Percentiles rank a stretch among this genome's conserved stretches.
Evolutionary conservation across 2,888 invertebrate species (phyloP).

Genomic region (Cantharis flavilabris): DNA sequence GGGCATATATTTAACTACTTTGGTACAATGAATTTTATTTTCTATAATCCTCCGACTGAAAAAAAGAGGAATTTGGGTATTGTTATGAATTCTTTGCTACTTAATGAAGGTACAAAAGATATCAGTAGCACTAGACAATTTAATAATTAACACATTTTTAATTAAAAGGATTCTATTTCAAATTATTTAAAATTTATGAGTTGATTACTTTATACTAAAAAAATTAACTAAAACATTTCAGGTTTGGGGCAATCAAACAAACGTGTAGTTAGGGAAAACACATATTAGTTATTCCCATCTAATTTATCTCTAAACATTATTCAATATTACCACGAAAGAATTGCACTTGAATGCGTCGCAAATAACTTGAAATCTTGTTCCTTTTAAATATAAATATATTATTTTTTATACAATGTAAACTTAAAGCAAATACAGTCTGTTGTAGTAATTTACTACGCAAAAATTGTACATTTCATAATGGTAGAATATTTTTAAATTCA

Average conservation of each 20-base stretch:
- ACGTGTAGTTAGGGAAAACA: background rate
- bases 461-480: background rate
- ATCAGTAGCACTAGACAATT: background rate
- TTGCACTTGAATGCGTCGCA: too few relatives aligned
- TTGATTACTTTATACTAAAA: too few relatives aligned
- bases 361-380: background rate
- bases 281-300: background rate
- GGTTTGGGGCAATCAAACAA: background rate
- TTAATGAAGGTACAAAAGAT: background rate
- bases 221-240: background rate
- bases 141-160: background rate
- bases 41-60: background rate
- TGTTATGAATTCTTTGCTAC: background rate
- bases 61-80: background rate
- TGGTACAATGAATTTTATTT: conserved; percentile 20
- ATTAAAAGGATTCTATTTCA: background rate
- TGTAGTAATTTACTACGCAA: background rate
- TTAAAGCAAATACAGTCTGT: conserved; percentile 1
- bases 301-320: background rate
- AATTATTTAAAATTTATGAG: background rate
- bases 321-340: background rate
- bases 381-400: background rate
- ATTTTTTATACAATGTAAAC: background rate
- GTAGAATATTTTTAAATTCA: conserved; percentile 40
- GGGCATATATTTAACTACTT: conserved; percentile 25